Conservation (phyloP, 2,113 vertebrate species). For the western clawed frog (Xenopus tropicalis) region UCB_Xtro_10.0 CM004448.2:88351001-88351500, state of each 20-base stretch:
- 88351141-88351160: background rate
- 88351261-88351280: background rate
- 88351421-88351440: too few relatives aligned
- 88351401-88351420: too few relatives aligned
- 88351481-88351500: too few relatives aligned
- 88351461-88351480: too few relatives aligned
- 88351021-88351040: background rate
- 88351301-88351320: background rate
- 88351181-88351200: conserved; percentile 1
- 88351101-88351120: too few relatives aligned
- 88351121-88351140: background rate
- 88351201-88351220: conserved; percentile 3
- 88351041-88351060: too few relatives aligned
- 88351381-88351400: too few relatives aligned
- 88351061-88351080: too few relatives aligned
- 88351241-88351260: conserved; percentile 7
- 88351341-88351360: background rate
- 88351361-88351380: background rate
- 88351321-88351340: background rate
- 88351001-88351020: too few relatives aligned
- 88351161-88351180: background rate
- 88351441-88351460: too few relatives aligned
- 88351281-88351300: background rate
- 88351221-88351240: conserved; percentile 5
- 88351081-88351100: background rate